Evolutionary conservation across 1,140 invertebrate genomes (phyloP).

Genomic region (Cotesia chilonis): DNA sequence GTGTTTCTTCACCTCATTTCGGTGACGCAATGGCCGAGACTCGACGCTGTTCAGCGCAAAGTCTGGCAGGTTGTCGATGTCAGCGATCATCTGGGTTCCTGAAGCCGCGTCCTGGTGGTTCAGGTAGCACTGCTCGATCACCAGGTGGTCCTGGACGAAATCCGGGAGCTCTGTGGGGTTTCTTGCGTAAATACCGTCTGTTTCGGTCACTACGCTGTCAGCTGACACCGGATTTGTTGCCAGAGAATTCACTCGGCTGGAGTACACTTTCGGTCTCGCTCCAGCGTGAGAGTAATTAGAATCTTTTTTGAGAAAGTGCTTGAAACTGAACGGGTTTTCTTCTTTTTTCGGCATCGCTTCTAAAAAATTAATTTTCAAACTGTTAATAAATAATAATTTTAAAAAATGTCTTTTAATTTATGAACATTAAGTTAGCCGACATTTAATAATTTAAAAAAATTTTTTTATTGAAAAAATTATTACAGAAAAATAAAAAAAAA

Average conservation of each 20-base stretch:
- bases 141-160: slow-evolving; percentile 71
- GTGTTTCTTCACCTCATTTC: slow-evolving; percentile 46
- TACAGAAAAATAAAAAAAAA: too few relatives aligned
- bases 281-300: slow-evolving; percentile 65
- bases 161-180: slow-evolving; percentile 68
- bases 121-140: slow-evolving; percentile 68
- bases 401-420: too few relatives aligned
- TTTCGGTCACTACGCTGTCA: slow-evolving; percentile 40
- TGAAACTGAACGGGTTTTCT: slow-evolving; percentile 82
- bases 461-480: too few relatives aligned
- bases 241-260: slow-evolving; percentile 43
- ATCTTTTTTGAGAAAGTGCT: slow-evolving; percentile 76
- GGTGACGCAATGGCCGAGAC: slow-evolving; percentile 44
- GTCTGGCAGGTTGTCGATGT: slow-evolving; percentile 65
- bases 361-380: neutral
- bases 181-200: slow-evolving; percentile 54
- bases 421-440: too few relatives aligned
- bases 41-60: slow-evolving; percentile 60
- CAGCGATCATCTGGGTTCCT: slow-evolving; percentile 44
- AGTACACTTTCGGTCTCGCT: slow-evolving; percentile 69
- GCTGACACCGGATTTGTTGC: neutral
- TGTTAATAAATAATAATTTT: neutral
- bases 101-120: slow-evolving; percentile 48
- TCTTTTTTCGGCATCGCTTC: slow-evolving; percentile 53
- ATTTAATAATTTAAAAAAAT: too few relatives aligned